These are phyloP conservation scores for Nomada goodeniana DNA, from an alignment of 2,888 invertebrate species.

Conservation along the genomic window DNA sequence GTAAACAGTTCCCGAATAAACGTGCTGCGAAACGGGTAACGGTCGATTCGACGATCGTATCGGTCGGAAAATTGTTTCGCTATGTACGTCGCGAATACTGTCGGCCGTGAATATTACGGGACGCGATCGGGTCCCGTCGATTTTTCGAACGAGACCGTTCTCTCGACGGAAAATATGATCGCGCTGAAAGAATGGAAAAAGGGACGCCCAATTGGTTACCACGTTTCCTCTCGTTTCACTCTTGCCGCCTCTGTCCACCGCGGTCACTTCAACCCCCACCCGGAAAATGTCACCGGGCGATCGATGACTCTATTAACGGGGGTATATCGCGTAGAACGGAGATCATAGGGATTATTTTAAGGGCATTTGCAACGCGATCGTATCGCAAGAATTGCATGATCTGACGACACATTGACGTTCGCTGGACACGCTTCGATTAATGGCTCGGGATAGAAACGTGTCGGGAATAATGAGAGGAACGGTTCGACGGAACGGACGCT, in stretches of 20 bases:
- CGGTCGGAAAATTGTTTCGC: slow-evolving; percentile 31
- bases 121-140: not conserved
- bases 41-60: slow-evolving; percentile 18
- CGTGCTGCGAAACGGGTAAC: slow-evolving; percentile 25
- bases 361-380: slow-evolving; percentile 49
- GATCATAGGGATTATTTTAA: slow-evolving; percentile 63
- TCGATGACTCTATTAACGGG: slow-evolving; percentile 67
- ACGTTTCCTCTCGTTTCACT: not conserved
- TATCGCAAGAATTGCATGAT: slow-evolving; percentile 59
- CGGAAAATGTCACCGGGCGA: slow-evolving; percentile 56
- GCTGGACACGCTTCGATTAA: slow-evolving; percentile 46
- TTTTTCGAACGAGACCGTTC: not conserved
- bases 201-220: slow-evolving; percentile 20
- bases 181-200: slow-evolving; percentile 6
- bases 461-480: slow-evolving; percentile 21
- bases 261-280: not conserved
- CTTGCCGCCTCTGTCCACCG: not conserved
- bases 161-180: slow-evolving; percentile 15
- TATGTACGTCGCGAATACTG: slow-evolving; percentile 12
- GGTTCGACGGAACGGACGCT: not conserved
- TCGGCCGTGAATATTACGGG: slow-evolving; percentile 18
- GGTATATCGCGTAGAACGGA: slow-evolving; percentile 55
- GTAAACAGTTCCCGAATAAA: slow-evolving; percentile 57
- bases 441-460: slow-evolving; percentile 40
- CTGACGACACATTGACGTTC: slow-evolving; percentile 59